A percentile compares a stretch with the other conserved stretches of the same genome.
Evolutionary conservation across 2,797 vertebrate species (phyloP).

Genomic region (Spea hammondii): DNA sequence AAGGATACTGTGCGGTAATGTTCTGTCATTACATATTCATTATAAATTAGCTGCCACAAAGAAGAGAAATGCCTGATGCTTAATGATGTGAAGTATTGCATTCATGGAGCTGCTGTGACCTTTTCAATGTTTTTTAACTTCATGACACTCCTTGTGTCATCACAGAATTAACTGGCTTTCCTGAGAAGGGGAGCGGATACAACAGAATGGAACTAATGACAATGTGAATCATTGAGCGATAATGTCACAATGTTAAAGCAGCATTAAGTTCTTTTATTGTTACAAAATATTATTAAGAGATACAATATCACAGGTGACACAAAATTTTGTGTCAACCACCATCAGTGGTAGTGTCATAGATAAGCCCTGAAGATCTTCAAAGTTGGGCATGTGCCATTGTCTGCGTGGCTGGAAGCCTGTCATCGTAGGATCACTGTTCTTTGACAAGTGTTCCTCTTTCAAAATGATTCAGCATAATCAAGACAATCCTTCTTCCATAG

Average conservation of each 20-base stretch:
- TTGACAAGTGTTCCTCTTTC: too few relatives aligned
- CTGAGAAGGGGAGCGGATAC: slow-evolving; percentile 28
- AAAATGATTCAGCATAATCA: too few relatives aligned
- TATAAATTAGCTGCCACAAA: slow-evolving; percentile 48
- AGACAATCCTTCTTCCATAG: too few relatives aligned
- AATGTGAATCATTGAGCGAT: slow-evolving; percentile 30
- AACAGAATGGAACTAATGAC: slow-evolving; percentile 31
- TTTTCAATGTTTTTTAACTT: slow-evolving; percentile 47
- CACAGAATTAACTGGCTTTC: slow-evolving; percentile 26
- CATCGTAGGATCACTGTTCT: too few relatives aligned
- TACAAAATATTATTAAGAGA: slow-evolving; percentile 15
- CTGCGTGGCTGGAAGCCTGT: too few relatives aligned
- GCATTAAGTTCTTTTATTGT: slow-evolving; percentile 14
- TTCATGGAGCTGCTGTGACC: slow-evolving; percentile 44
- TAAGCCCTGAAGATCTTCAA: not conserved
- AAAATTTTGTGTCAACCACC: not conserved
- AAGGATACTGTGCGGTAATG: slow-evolving; percentile 43
- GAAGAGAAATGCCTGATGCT: slow-evolving; percentile 40
- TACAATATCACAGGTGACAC: slow-evolving; percentile 6
- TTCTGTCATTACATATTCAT: slow-evolving; percentile 51
- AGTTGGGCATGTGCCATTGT: too few relatives aligned
- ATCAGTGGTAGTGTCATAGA: not conserved
- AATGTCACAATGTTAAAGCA: slow-evolving; percentile 5
- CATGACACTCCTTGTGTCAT: slow-evolving; percentile 46
- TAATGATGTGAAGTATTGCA: slow-evolving; percentile 53